phyloP scores from a whole-genome alignment of 2,113 vertebrate species.

The Limanda limanda region DNA sequence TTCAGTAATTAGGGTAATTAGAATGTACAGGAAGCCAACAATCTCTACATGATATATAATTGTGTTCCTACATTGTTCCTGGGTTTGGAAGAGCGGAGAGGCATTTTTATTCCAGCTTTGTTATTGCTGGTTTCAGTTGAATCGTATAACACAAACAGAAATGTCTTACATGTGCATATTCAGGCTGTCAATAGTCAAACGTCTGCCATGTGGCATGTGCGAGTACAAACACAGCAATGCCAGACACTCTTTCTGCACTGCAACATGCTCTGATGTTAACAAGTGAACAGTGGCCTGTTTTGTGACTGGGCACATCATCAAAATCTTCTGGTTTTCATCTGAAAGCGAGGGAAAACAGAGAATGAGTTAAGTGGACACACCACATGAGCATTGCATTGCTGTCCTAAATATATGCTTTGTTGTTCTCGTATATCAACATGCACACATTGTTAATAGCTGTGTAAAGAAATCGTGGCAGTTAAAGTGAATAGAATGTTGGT shows the following conservation, averaged over 20 bases:
- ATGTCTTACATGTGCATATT: constrained; percentile 82
- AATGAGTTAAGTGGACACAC: not conserved
- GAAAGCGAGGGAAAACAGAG: constrained; percentile 40
- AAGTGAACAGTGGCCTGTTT: constrained; percentile 78
- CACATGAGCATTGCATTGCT: not conserved
- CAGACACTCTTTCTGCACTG: constrained; percentile 82
- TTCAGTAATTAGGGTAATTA: not conserved
- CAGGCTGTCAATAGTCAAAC: constrained; percentile 79
- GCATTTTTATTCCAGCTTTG: not conserved
- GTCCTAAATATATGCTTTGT: not conserved
- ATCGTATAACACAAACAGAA: not conserved
- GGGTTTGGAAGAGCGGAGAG: not conserved
- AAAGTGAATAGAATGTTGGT: not conserved
- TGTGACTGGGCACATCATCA: constrained; percentile 74
- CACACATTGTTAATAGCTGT: not conserved
- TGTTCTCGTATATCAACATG: not conserved
- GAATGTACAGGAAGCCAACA: not conserved
- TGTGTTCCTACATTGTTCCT: not conserved
- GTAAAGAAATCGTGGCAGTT: constrained; percentile 11
- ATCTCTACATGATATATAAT: constrained; percentile 6
- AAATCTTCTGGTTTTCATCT: constrained; percentile 90
- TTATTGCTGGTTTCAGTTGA: not conserved
- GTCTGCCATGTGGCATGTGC: constrained; percentile 73
- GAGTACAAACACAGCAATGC: constrained; percentile 80
- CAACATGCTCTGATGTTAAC: constrained; percentile 64